Evolutionary conservation across 2,797 vertebrate species (phyloP).

Genomic region (Mareca strepera): DNA sequence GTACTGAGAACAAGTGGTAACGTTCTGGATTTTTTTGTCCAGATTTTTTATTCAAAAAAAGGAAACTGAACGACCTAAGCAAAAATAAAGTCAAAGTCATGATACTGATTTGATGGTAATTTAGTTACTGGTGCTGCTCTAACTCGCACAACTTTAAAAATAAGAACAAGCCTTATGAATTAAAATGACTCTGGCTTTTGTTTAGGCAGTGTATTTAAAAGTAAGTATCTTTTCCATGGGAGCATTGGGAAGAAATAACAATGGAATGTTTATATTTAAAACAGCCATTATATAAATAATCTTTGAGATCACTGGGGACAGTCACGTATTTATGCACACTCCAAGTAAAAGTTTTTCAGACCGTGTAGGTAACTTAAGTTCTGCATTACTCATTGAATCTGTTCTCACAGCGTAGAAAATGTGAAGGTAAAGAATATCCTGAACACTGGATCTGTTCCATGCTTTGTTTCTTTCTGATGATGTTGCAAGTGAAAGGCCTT

Average conservation of each 20-base stretch:
- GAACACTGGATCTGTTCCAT: not conserved
- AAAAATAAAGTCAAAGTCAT: not conserved
- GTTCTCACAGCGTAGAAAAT: not conserved
- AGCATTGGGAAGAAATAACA: not conserved
- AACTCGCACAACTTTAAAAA: not conserved
- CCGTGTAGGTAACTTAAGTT: not conserved
- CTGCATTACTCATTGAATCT: not conserved
- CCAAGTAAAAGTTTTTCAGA: not conserved
- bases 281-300: not conserved
- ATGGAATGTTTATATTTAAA: not conserved
- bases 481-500: not conserved
- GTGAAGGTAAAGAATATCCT: not conserved
- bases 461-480: not conserved
- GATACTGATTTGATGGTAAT: not conserved
- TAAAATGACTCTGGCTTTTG: not conserved
- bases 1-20: not conserved
- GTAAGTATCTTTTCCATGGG: not conserved
- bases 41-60: not conserved
- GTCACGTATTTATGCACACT: not conserved
- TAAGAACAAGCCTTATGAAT: not conserved
- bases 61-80: not conserved
- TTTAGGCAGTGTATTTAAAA: not conserved
- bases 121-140: not conserved
- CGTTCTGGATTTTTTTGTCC: not conserved
- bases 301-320: not conserved